phyloP scores from a whole-genome alignment of 2,113 vertebrate species.

The Nothobranchius kuhntae region DNA sequence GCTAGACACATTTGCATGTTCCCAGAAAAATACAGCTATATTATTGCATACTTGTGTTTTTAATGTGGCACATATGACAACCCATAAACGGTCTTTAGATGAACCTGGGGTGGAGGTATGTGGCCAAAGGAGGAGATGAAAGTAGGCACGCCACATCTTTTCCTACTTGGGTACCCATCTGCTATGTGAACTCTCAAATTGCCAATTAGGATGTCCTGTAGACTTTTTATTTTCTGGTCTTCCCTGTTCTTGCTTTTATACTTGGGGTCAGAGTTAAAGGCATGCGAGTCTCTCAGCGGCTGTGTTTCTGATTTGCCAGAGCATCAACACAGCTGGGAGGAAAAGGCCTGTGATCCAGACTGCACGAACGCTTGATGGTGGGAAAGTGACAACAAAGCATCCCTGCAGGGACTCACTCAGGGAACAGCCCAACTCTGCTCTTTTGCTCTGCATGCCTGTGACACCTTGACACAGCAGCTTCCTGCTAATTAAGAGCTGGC shows the following conservation, averaged over 20 bases:
- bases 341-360: conserved; percentile 37
- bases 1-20: too few species aligned
- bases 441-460: conserved; percentile 53
- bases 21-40: too few species aligned
- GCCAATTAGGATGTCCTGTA: conserved; percentile 70
- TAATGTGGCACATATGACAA: conserved; percentile 52
- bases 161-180: conserved; percentile 58
- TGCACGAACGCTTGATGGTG: conserved; percentile 44
- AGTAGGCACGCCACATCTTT: conserved; percentile 56
- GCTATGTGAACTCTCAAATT: conserved; percentile 65
- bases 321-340: conserved; percentile 40
- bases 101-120: conserved; percentile 35
- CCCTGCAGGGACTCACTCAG: conserved; percentile 32
- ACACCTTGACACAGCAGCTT: conserved; percentile 73
- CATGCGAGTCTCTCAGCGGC: conserved; percentile 39
- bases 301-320: conserved; percentile 49
- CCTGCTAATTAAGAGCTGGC: conserved; percentile 70
- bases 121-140: conserved; percentile 47
- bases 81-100: conserved; percentile 38
- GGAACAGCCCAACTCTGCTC: conserved; percentile 28
- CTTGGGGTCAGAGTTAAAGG: conserved; percentile 40
- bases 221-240: conserved; percentile 1
- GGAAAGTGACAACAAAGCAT: conserved; percentile 60
- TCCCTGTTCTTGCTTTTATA: conserved; percentile 27
- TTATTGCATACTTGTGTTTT: not conserved